Evolutionary conservation across 2,797 vertebrate species (phyloP), one percentile per base, ranked within the genome.

Genomic region (Carapus acus): DNA sequence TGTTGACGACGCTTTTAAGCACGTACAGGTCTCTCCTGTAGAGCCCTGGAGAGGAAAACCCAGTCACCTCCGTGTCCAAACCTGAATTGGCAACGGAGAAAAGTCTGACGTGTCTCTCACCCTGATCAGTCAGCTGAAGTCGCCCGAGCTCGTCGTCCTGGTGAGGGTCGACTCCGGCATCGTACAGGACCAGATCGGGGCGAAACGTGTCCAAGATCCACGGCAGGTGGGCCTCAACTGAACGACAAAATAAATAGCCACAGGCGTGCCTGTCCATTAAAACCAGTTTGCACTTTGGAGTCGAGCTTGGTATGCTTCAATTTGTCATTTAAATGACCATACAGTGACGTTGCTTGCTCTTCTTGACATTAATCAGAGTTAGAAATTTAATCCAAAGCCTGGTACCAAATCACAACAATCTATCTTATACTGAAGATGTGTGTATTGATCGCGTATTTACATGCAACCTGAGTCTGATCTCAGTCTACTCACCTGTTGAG

Each of bases 121-220:
- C 82, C 51, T 54, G 64, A 33, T 86, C 81, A 5, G 83, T 84
- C 14, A 87, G 69, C 21, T 49, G 33, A n/a, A 86, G 85, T 18
- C 61, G 72, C 38, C 84, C 80, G 0, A 86, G 77, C 44, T 86
- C 78, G 37, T 85, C 83, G 1, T 87, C 79, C 63, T 58, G 40
- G 13, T 86, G 85, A 49, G 84, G 81, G 72, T 85, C 81, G 0
- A 87, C 84, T 0, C 83, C 83, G 2, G 84, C 81, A 6, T 85
- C 83, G 6, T 84, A 84, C 40, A 85, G 67, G 36, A 86, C 83
- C 59, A 85, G 41, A 40, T 85, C 80, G 8, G 82, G 77, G 8
- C 46, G 69, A 47, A 87, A 84, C 1, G 58, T 73, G 1, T 83
- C 77, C 63, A 83, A 72, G 41, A 84, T 20, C 64, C 76, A 68